These are phyloP conservation scores for Pollenia labialis DNA, from an alignment of 2,888 invertebrate genomes.

Conservation along the genomic window DNA sequence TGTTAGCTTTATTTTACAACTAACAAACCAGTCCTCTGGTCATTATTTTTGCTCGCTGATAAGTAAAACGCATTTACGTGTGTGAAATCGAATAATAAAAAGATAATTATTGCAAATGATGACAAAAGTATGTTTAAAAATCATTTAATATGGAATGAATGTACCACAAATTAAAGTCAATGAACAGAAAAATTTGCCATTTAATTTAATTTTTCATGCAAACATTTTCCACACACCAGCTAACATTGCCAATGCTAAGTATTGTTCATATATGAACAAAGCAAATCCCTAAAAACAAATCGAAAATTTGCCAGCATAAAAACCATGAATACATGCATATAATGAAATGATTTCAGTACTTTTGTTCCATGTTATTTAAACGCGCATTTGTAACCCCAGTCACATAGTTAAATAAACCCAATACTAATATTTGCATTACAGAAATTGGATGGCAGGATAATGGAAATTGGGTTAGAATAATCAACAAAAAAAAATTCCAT, in stretches of 20 bases:
- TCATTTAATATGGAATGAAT: too few relatives aligned
- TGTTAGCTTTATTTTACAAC: neutral
- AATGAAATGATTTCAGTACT: slow-evolving; percentile 25
- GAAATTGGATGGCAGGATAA: neutral
- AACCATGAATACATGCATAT: neutral
- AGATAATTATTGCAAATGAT: neutral
- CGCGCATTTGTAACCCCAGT: slow-evolving; percentile 9
- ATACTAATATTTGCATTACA: neutral
- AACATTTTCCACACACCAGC: neutral
- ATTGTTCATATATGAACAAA: neutral
- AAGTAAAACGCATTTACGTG: neutral
- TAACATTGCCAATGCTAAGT: neutral
- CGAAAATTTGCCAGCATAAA: neutral
- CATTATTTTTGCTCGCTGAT: neutral
- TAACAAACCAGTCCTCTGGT: neutral
- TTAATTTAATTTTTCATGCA: slow-evolving; percentile 15
- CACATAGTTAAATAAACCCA: slow-evolving; percentile 1
- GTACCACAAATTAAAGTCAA: neutral
- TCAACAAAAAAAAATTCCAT: neutral
- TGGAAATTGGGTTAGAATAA: neutral
- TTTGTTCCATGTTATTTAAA: neutral
- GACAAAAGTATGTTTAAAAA: neutral
- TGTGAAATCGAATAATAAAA: neutral
- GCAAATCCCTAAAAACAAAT: neutral
- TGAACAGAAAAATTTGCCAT: neutral